A percentile compares a stretch with the other conserved stretches of the same genome.
These are phyloP conservation scores for Sipha maydis DNA, from an alignment of 2,888 invertebrate genomes.

Conservation along the genomic window DNA sequence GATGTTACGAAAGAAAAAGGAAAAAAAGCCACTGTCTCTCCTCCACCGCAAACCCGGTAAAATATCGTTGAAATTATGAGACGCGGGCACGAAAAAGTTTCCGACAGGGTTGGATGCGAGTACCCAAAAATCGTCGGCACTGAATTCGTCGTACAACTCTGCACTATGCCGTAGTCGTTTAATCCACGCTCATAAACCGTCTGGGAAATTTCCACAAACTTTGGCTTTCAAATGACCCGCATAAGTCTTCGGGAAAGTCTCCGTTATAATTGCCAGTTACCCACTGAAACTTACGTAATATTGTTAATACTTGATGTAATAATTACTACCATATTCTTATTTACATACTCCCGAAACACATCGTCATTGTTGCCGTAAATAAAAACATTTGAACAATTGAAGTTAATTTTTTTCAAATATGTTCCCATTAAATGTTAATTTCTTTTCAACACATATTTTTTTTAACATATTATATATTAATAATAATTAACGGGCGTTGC, in stretches of 20 bases:
- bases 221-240: constrained; percentile 6
- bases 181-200: background rate
- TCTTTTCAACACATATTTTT: too few species aligned
- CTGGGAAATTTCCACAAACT: constrained; percentile 6
- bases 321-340: background rate
- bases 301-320: background rate
- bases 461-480: too few species aligned
- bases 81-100: background rate
- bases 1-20: too few species aligned
- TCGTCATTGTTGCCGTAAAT: background rate
- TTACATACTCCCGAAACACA: background rate
- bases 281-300: background rate
- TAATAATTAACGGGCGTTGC: too few species aligned
- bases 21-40: background rate
- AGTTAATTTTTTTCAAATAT: too few species aligned
- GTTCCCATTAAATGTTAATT: too few species aligned
- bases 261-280: background rate
- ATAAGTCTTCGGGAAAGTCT: constrained; percentile 4
- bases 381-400: too few species aligned
- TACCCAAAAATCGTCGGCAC: background rate
- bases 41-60: background rate
- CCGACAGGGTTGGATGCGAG: background rate
- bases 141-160: background rate
- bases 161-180: background rate
- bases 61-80: background rate